Evolutionary conservation across 2,888 invertebrate genomes (phyloP), one percentile per base, ranked within the genome.

Genomic region (Odiellus spinosus): DNA sequence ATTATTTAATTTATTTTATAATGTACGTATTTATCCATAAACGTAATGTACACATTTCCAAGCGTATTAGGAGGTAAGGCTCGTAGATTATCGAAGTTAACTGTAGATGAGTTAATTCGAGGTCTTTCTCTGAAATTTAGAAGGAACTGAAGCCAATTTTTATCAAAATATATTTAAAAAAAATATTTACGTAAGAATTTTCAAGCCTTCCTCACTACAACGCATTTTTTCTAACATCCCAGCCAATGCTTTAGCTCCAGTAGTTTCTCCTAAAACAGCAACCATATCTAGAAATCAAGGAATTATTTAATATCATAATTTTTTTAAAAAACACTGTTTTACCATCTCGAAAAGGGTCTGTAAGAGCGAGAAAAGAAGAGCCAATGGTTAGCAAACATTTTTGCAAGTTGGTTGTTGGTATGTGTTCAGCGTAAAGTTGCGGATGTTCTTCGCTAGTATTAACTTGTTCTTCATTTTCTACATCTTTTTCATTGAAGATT

Each of bases 181-280:
- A 18, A 12, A 2, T 12, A 42, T 57, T 55, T 57, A 67, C 68
- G 51, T 67, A 3, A 74, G 59, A 48, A 98, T 83, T 56, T 77
- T 71, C 17, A 66, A 64, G 2, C 95, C 95, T 67, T 88, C 87
- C 2, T 73, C 64, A 46, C 80, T 80, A 40, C 71, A 67, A 53
- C 75, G 66, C 90, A 98, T 91, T 63, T 76, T 74, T 38, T 71
- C 64, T 45, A 75, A 71, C 68, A 95, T 83, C 58, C 76, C 72
- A 52, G 70, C 70, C 4, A 91, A 70, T 3, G 90, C 82, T 40
- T 63, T 63, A 35, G 62, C 58, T 40, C 79, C 91, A 10, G 91
- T 87, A 1, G 88, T 83, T 70, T 96, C 95, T 1, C 90, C 91
- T 56, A 93, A 73, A 55, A 87, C 84, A 18, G 93, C 90, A 56